phyloP scores from a whole-genome alignment of 64 coral and sea anemone genomes.

The Actinia tenebrosa region DNA sequence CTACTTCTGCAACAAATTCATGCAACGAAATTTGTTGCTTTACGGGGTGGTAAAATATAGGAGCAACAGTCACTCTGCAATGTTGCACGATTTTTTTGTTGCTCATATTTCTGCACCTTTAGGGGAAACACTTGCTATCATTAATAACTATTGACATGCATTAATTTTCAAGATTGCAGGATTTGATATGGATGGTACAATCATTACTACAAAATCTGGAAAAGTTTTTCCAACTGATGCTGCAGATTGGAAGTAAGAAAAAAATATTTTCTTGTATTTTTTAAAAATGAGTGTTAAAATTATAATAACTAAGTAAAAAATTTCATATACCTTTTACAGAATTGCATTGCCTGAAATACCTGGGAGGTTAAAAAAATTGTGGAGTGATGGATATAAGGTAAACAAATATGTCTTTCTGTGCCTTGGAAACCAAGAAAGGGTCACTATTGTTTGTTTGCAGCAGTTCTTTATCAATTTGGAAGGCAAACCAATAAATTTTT shows the following conservation, averaged over 20 bases:
- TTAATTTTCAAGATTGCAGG: constrained; percentile 43
- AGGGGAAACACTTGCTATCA: not conserved
- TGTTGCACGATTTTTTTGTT: not conserved
- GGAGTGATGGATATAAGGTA: constrained; percentile 54
- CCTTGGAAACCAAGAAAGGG: too few species aligned
- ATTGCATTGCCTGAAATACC: constrained; percentile 34
- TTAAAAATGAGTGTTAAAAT: too few species aligned
- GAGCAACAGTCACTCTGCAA: too few species aligned
- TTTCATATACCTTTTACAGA: not conserved
- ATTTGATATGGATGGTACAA: constrained; percentile 71
- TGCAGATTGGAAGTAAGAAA: constrained; percentile 52
- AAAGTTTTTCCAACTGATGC: constrained; percentile 57
- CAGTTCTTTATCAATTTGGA: too few species aligned
- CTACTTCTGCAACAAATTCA: too few species aligned
- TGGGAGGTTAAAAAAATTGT: constrained; percentile 36
- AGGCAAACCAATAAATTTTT: too few species aligned
- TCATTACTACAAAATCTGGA: constrained; percentile 62
- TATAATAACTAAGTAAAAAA: too few species aligned
- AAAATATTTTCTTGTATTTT: too few species aligned
- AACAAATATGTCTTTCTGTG: too few species aligned
- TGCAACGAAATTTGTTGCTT: too few species aligned
- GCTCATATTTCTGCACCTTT: not conserved
- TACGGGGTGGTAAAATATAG: too few species aligned
- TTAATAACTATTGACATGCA: not conserved
- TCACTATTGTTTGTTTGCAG: too few species aligned